These are phyloP conservation scores for Pseudomugil gertrudae DNA, from an alignment of 2,797 vertebrate species.

Conservation along the genomic window DNA sequence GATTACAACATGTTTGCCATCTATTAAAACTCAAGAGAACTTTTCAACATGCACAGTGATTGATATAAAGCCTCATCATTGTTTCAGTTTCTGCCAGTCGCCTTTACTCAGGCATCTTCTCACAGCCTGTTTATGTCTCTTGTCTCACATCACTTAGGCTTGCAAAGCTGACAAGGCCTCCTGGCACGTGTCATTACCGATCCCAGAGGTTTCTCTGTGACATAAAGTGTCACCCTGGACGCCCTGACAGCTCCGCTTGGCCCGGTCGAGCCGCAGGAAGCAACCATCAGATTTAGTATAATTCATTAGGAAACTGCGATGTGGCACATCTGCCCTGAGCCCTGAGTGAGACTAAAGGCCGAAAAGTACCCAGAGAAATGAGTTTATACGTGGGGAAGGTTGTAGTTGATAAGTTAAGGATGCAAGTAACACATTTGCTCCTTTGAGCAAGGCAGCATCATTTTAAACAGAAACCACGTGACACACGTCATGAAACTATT, in stretches of 20 bases:
- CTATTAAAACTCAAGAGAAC: conserved; percentile 28
- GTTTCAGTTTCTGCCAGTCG: not conserved
- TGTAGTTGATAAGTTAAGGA: conserved; percentile 58
- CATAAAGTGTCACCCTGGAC: conserved; percentile 54
- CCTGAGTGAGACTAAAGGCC: conserved; percentile 38
- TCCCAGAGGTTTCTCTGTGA: conserved; percentile 42
- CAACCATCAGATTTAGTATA: conserved; percentile 48
- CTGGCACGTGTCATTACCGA: conserved; percentile 66
- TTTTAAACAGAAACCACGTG: conserved; percentile 32
- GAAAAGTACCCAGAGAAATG: conserved; percentile 60
- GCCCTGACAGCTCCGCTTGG: conserved; percentile 51
- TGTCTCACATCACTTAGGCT: conserved; percentile 64
- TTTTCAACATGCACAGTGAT: conserved; percentile 18
- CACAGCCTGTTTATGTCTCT: conserved; percentile 68
- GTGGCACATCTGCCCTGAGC: conserved; percentile 61
- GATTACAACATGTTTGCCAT: conserved; percentile 65
- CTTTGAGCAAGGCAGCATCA: conserved; percentile 67
- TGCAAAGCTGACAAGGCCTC: conserved; percentile 61
- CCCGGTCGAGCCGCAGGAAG: conserved; percentile 48
- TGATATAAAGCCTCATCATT: not conserved
- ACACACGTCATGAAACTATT: conserved; percentile 14
- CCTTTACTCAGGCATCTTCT: conserved; percentile 26
- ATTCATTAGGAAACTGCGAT: conserved; percentile 51
- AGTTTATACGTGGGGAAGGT: conserved; percentile 49
- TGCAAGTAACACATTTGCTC: conserved; percentile 69